Percentiles rank a stretch among this genome's conserved stretches.
phyloP scores from a whole-genome alignment of 1,140 invertebrate species.

The Drosophila azteca region DNA sequence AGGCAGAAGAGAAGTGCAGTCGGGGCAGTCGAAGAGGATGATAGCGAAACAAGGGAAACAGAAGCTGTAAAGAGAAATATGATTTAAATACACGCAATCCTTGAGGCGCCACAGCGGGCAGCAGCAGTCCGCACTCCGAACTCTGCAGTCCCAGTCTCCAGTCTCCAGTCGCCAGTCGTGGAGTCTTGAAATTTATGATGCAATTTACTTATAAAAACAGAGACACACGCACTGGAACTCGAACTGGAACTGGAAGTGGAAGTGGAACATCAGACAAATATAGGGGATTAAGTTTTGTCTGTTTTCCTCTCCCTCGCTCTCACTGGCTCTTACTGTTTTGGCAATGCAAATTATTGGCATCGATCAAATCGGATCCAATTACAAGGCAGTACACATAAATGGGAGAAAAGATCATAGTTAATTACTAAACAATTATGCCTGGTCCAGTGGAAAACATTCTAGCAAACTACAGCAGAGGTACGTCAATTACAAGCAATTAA shows the following conservation, averaged over 20 bases:
- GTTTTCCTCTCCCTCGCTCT: too few relatives aligned
- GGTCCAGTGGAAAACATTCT: too few relatives aligned
- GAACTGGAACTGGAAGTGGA: neutral
- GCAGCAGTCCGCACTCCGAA: neutral
- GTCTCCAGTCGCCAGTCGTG: neutral
- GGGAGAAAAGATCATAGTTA: too few relatives aligned
- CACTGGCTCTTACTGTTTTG: neutral
- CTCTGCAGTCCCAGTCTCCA: neutral
- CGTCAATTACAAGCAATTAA: too few relatives aligned
- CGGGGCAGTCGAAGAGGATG: neutral
- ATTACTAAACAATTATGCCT: too few relatives aligned
- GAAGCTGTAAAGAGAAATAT: conserved; percentile 63
- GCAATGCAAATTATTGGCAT: conserved; percentile 8
- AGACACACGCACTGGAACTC: neutral
- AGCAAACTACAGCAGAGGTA: too few relatives aligned
- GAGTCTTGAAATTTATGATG: conserved; percentile 56
- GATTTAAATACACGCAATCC: conserved; percentile 72
- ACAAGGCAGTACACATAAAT: neutral
- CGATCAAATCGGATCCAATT: neutral
- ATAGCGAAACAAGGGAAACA: conserved; percentile 12
- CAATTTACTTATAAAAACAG: conserved; percentile 36
- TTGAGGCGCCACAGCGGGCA: conserved; percentile 56
- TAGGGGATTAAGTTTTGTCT: conserved; percentile 4
- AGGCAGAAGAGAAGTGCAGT: conserved; percentile 8
- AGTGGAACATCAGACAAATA: conserved; percentile 5